Evolutionary conservation across 2,888 invertebrate species (phyloP), one percentile per base, ranked within the genome.

Genomic region (Pseudanteris insignis): DNA sequence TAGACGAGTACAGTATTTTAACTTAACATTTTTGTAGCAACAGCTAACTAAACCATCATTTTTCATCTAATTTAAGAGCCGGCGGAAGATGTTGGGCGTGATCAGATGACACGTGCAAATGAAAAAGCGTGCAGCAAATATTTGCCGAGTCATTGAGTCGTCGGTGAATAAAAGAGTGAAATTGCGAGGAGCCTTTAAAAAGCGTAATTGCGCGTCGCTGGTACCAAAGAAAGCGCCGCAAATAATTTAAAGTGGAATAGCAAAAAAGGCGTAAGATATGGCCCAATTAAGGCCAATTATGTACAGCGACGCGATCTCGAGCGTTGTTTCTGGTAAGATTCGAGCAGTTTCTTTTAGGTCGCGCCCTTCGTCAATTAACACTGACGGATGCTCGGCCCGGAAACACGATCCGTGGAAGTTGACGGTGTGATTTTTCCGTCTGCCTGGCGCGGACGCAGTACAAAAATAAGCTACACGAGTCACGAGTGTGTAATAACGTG

Each of bases 181-280:
- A 68, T 67, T 63, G 59, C 36, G 65, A 36, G 63, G 59, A 60
- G 59, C 28, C 60, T 38, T 50, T 66, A 59, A 69, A 65, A 68
- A 60, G 43, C 37, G 59, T 66, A 67, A 68, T 71, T 67, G 62
- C 55, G 53, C 48, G 55, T 6, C 4, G 60, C 55, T 50, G 61
- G 44, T 53, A 15, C 13, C 33, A 4, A 18, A 18, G 18, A 18
- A 18, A 18, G 18, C 18, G 18, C 18, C 33, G 6, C 18, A 6
- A 18, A 18, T 18, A 6, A 18, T 18, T 18, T 18, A 18, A 18
- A 59, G 48, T 25, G 13, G 10, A 25, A 34, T 12, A n/a, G 13
- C 25, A 21, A 43, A 43, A 36, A 18, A 3, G 3, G 3, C 18
- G 18, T 18, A 6, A 18, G 6, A 4, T 18, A 18, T 18, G 18